Conservation (phyloP, 2,888 invertebrate species). For the Galeopsomyia nigrocyanea region DNA sequence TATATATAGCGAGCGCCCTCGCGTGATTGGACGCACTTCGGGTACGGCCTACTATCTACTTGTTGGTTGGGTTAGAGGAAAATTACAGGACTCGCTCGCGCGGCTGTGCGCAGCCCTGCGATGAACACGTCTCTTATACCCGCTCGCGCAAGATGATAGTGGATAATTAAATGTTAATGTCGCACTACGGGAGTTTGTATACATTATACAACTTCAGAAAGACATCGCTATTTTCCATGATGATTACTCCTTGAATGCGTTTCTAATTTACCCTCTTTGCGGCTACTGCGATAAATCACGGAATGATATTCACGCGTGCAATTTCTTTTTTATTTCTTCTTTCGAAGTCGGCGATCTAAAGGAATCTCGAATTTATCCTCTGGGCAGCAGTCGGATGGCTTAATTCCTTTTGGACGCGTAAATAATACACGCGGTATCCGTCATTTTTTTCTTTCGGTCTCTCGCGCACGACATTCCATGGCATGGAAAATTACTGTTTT, state of each 20-base stretch:
- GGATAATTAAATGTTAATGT: constrained; percentile 46
- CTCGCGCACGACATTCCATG: constrained; percentile 21
- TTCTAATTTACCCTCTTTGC: neutral
- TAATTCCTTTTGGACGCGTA: constrained; percentile 39
- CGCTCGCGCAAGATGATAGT: neutral
- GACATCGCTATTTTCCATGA: constrained; percentile 41
- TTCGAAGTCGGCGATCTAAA: no score
- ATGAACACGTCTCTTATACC: constrained; percentile 42
- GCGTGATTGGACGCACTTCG: neutral
- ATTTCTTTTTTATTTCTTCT: no score
- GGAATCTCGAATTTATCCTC: constrained; percentile 36
- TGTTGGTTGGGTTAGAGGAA: neutral
- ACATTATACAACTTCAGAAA: constrained; percentile 45
- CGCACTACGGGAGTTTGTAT: constrained; percentile 40
- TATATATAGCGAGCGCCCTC: constrained; percentile 6
- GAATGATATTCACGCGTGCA: no score
- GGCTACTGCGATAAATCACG: no score
- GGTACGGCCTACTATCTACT: no score
- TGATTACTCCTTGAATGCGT: constrained; percentile 36
- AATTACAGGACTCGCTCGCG: neutral
- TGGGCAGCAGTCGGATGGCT: constrained; percentile 34
- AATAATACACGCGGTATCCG: constrained; percentile 31
- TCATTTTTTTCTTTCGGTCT: constrained; percentile 15
- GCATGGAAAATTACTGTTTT: constrained; percentile 4
- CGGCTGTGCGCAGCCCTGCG: neutral